phyloP scores from a whole-genome alignment of 2,797 vertebrate species.

The Acridotheres tristis region DNA sequence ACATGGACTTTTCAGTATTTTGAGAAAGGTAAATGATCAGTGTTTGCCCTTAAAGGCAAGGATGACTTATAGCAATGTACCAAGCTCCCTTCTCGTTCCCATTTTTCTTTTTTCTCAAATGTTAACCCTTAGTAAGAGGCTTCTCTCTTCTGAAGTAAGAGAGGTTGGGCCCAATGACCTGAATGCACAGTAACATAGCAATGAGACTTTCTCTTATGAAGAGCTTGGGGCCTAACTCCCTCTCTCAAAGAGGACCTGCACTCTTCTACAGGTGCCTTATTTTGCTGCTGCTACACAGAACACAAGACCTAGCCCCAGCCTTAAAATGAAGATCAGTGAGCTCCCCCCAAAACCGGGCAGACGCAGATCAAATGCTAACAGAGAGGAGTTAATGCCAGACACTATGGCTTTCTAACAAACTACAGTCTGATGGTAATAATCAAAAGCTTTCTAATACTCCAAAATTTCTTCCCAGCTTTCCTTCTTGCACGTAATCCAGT shows the following conservation, averaged over 20 bases:
- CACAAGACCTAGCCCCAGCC: rapidly evolving
- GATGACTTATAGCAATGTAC: background rate
- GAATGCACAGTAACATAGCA: background rate
- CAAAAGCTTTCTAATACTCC: background rate
- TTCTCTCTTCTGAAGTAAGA: background rate
- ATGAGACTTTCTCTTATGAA: background rate
- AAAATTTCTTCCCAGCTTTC: background rate
- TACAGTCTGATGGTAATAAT: background rate
- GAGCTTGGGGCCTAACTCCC: background rate
- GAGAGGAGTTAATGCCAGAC: background rate
- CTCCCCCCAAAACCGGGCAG: background rate
- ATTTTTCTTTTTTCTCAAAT: background rate
- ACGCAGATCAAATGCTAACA: background rate
- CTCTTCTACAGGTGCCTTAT: background rate
- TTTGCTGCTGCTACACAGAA: background rate
- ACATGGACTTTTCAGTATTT: background rate
- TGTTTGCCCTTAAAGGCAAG: background rate
- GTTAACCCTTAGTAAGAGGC: background rate
- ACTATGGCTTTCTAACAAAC: background rate
- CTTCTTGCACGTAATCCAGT: background rate
- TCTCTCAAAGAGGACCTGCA: background rate
- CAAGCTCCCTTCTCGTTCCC: background rate
- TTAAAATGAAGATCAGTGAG: background rate
- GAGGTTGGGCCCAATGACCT: background rate
- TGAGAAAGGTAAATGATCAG: background rate